Conservation (phyloP, 2,888 invertebrate genomes). For the Pomacea canaliculata region DNA sequence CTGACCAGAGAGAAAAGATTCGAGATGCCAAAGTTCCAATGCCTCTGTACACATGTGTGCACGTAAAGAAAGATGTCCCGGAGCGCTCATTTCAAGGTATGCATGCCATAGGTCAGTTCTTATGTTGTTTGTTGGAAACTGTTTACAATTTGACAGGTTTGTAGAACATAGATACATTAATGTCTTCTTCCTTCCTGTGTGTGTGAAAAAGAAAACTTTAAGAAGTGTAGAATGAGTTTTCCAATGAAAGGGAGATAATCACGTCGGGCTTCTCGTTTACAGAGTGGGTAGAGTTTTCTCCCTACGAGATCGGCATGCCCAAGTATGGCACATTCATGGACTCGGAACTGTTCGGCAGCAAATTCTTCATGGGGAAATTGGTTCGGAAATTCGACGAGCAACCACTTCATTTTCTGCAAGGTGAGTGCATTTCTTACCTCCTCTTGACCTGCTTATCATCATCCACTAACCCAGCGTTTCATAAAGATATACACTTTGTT, state of each 20-base stretch:
- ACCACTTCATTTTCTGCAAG: conserved; percentile 71
- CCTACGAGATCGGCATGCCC: conserved; percentile 71
- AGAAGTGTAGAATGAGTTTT: too few relatives aligned
- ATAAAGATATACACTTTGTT: too few relatives aligned
- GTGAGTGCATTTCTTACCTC: conserved; percentile 34
- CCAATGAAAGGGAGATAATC: too few relatives aligned
- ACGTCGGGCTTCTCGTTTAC: conserved; percentile 18
- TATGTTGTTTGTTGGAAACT: too few relatives aligned
- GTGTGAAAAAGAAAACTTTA: too few relatives aligned
- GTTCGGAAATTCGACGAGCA: conserved; percentile 67
- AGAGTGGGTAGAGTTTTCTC: conserved; percentile 73
- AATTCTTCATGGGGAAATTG: conserved; percentile 69
- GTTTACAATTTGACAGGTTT: too few relatives aligned
- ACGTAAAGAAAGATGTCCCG: conserved; percentile 71
- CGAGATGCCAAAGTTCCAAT: conserved; percentile 66
- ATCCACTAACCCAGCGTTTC: too few relatives aligned
- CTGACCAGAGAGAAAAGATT: conserved; percentile 67
- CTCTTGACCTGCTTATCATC: too few relatives aligned
- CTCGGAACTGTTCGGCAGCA: conserved; percentile 68
- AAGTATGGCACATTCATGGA: conserved; percentile 72
- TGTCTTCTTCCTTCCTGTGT: too few relatives aligned
- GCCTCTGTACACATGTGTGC: conserved; percentile 71
- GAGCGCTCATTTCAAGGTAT: conserved; percentile 71
- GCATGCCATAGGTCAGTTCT: not conserved
- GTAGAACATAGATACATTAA: too few relatives aligned